Conservation (phyloP, 2,888 invertebrate genomes). For the Pimpla rufipes region DNA sequence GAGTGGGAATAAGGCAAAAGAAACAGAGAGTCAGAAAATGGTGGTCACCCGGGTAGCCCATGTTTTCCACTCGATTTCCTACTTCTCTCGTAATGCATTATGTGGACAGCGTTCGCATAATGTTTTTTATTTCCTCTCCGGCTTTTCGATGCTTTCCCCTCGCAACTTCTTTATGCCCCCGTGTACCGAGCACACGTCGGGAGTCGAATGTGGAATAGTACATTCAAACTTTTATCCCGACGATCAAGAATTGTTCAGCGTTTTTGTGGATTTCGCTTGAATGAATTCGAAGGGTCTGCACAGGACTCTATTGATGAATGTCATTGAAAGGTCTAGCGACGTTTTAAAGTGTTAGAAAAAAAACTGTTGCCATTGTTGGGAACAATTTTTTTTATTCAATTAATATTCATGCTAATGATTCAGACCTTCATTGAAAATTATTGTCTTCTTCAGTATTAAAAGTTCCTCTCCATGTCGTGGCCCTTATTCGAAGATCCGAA, state of each 20-base stretch:
- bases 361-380: too few relatives aligned
- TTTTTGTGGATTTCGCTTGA: background rate
- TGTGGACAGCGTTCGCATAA: conserved; percentile 1
- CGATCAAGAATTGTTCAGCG: background rate
- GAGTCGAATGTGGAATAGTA: background rate
- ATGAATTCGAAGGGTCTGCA: background rate
- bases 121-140: conserved; percentile 9
- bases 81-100: conserved; percentile 27
- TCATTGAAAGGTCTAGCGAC: background rate
- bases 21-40: background rate
- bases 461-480: background rate
- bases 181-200: background rate
- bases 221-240: background rate
- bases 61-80: conserved; percentile 37
- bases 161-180: background rate
- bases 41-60: background rate
- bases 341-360: background rate
- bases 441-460: background rate
- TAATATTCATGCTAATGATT: too few relatives aligned
- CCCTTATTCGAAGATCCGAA: background rate
- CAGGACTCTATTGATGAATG: background rate
- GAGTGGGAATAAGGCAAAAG: conserved; percentile 5
- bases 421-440: background rate
- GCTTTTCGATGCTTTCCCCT: background rate
- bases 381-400: too few relatives aligned